Percentiles rank a stretch among this genome's conserved stretches.
Conservation (phyloP, 2,888 invertebrate genomes). For the Lasioglossum marginatum region DNA sequence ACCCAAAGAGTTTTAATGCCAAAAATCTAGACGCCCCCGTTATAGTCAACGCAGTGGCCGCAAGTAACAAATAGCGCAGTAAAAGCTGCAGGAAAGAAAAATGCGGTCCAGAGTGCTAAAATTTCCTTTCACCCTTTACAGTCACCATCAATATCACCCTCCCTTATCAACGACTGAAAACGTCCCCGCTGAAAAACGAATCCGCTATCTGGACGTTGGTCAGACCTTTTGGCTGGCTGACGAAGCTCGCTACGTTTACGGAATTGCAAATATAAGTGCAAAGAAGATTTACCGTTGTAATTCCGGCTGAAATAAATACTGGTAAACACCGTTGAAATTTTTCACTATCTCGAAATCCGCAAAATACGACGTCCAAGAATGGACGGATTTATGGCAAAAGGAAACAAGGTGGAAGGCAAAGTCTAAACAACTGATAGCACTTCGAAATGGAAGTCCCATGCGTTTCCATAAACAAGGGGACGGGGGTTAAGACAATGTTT, state of each 20-base stretch:
- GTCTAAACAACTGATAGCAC: neutral
- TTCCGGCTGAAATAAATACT: slow-evolving; percentile 19
- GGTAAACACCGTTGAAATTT: slow-evolving; percentile 22
- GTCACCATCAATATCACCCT: slow-evolving; percentile 40
- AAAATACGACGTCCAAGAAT: neutral
- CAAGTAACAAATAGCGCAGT: neutral
- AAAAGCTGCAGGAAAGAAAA: neutral
- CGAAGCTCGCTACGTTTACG: slow-evolving; percentile 22
- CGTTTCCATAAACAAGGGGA: neutral
- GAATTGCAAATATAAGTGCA: slow-evolving; percentile 14
- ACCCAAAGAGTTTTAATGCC: neutral
- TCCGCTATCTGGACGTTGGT: slow-evolving; percentile 26
- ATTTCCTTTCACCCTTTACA: slow-evolving; percentile 26
- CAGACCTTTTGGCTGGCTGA: slow-evolving; percentile 18
- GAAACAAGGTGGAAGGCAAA: neutral
- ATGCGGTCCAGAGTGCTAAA: slow-evolving; percentile 7
- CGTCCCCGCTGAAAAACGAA: slow-evolving; percentile 50
- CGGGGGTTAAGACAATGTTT: neutral
- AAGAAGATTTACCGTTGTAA: slow-evolving; percentile 33
- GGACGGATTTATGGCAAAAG: neutral
- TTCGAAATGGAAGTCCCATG: neutral
- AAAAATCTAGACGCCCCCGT: neutral
- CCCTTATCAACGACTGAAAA: slow-evolving; percentile 47
- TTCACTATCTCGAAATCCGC: slow-evolving; percentile 9
- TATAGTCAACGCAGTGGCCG: neutral